A percentile compares a stretch with the other conserved stretches of the same genome.
Conservation (phyloP, 2,797 vertebrate species). For the Ciconia nigra region DNA sequence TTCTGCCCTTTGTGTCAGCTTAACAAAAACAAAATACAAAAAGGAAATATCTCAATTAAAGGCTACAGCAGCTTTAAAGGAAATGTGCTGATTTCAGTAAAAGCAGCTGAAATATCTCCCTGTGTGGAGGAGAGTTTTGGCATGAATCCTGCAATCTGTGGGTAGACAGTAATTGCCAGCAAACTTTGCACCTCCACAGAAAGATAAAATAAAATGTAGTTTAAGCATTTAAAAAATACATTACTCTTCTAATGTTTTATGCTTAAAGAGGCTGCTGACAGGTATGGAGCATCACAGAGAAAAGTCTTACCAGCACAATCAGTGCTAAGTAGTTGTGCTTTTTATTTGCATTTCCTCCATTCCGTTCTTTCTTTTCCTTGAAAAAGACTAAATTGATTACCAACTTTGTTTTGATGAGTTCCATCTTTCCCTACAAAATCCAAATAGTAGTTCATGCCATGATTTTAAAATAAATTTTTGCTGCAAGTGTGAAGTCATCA, state of each 20-base stretch:
- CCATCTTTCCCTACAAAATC: neutral
- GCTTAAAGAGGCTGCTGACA: neutral
- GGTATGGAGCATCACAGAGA: neutral
- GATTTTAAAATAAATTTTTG: neutral
- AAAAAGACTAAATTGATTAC: neutral
- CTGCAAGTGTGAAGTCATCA: neutral
- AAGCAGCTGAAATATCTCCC: neutral
- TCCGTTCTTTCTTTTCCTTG: neutral
- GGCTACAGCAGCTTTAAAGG: neutral
- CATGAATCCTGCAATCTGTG: neutral
- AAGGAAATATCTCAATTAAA: neutral
- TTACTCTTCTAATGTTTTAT: neutral
- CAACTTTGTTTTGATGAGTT: neutral
- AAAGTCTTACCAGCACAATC: neutral
- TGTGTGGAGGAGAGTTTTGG: neutral
- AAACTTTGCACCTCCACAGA: neutral
- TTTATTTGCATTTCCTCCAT: neutral
- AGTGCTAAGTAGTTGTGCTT: neutral
- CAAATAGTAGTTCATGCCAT: neutral
- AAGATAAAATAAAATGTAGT: neutral
- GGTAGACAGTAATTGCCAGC: neutral
- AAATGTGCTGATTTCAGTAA: conserved; percentile 18
- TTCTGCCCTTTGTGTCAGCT: neutral
- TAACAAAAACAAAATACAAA: neutral
- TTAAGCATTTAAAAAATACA: neutral